Conservation (phyloP, 2,888 invertebrate species). For the Diogma glabrata region DNA sequence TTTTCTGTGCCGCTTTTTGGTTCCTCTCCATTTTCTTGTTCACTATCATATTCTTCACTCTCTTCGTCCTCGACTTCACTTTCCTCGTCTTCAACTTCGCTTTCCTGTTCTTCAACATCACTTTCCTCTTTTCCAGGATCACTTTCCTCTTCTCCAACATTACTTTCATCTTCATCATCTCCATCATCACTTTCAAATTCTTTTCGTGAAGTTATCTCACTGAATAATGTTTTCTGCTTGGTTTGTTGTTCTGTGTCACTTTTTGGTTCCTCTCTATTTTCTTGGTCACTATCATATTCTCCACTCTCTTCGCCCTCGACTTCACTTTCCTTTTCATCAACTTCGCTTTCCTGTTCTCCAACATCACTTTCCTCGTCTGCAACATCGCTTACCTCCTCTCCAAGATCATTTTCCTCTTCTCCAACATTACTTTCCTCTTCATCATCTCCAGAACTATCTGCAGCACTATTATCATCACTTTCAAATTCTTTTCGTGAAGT, state of each 20-base stretch:
- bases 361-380: slow-evolving; percentile 16
- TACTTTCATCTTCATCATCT: slow-evolving; percentile 24
- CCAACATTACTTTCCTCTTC: slow-evolving; percentile 23
- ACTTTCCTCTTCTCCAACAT: slow-evolving; percentile 22
- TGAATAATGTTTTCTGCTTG: too few relatives aligned
- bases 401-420: slow-evolving; percentile 24
- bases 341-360: slow-evolving; percentile 11
- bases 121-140: slow-evolving; percentile 23
- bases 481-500: slow-evolving; percentile 42
- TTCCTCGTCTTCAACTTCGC: slow-evolving; percentile 23
- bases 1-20: neutral
- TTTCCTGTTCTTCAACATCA: too few relatives aligned
- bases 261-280: too few relatives aligned
- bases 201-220: slow-evolving; percentile 55
- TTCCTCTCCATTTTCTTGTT: neutral
- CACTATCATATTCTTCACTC: slow-evolving; percentile 19
- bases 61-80: slow-evolving; percentile 16
- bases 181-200: slow-evolving; percentile 18
- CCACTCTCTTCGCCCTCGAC: slow-evolving; percentile 13
- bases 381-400: slow-evolving; percentile 22
- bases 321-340: slow-evolving; percentile 16
- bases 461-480: slow-evolving; percentile 18
- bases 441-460: slow-evolving; percentile 19
- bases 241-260: neutral
- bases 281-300: slow-evolving; percentile 18